A percentile compares a stretch with the other conserved stretches of the same genome.
Conservation (phyloP, 2,113 vertebrate species). For the Orientallactaga bullata region DNA sequence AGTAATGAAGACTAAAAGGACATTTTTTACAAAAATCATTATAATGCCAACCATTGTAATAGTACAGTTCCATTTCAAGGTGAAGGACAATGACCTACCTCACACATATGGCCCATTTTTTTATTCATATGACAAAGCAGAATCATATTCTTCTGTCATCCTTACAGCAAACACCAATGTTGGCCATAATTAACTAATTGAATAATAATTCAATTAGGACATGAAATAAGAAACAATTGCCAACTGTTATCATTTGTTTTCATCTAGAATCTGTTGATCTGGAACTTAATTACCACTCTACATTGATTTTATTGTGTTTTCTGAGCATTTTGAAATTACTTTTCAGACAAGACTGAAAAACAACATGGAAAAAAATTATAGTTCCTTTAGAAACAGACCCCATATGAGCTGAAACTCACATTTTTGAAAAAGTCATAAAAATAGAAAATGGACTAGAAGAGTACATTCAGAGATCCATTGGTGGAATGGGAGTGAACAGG, state of each 20-base stretch:
- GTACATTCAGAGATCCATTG: no score
- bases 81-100: neutral
- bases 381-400: neutral
- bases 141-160: neutral
- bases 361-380: neutral
- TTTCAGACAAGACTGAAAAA: neutral
- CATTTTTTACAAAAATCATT: neutral
- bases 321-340: conserved; percentile 31
- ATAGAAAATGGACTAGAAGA: no score
- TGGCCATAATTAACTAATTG: conserved; percentile 48
- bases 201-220: conserved; percentile 29
- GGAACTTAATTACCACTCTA: conserved; percentile 46
- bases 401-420: neutral
- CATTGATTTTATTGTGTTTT: conserved; percentile 49
- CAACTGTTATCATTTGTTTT: conserved; percentile 29
- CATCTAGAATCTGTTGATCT: conserved; percentile 46
- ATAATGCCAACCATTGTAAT: conserved; percentile 8
- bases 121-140: neutral
- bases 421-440: neutral
- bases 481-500: no score
- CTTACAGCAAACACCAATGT: neutral
- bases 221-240: conserved; percentile 17
- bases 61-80: neutral
- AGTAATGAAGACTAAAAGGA: neutral
- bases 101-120: neutral